A percentile compares a stretch with the other conserved stretches of the same genome.
Conservation (phyloP, 1,140 invertebrate genomes). For the Ridgeia piscesae region DNA sequence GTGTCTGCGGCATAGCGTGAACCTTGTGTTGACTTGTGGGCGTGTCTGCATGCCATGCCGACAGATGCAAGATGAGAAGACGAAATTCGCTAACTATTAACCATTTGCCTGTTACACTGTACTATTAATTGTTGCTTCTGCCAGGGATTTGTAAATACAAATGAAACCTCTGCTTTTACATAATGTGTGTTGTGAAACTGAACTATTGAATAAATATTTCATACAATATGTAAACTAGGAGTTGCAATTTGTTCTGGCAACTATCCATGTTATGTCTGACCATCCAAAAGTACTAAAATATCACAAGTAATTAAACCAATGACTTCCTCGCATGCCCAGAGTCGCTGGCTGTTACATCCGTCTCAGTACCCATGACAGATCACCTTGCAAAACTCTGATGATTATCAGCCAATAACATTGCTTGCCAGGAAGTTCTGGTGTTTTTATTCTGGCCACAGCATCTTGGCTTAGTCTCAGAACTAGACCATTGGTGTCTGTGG, state of each 20-base stretch:
- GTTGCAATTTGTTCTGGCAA: background rate
- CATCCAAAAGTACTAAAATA: too few relatives aligned
- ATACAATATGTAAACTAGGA: background rate
- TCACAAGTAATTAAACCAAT: too few relatives aligned
- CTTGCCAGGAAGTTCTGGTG: too few relatives aligned
- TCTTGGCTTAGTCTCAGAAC: too few relatives aligned
- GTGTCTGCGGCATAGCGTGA: background rate
- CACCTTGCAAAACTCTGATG: too few relatives aligned
- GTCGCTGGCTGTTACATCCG: too few relatives aligned
- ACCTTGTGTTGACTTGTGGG: background rate
- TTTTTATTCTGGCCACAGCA: too few relatives aligned
- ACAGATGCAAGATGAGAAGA: background rate
- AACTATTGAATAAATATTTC: constrained; percentile 7
- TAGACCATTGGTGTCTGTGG: too few relatives aligned
- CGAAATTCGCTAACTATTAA: background rate
- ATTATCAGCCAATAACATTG: too few relatives aligned
- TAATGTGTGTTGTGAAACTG: background rate
- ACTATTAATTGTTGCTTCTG: background rate
- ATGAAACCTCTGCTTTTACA: background rate
- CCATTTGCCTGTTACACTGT: background rate
- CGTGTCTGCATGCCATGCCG: background rate
- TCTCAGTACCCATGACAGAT: too few relatives aligned
- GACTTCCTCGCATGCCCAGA: too few relatives aligned
- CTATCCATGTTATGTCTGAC: background rate
- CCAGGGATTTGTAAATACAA: background rate